These are phyloP conservation scores for Anagyrus pseudococci DNA, from an alignment of 2,888 invertebrate genomes.

Conservation along the genomic window DNA sequence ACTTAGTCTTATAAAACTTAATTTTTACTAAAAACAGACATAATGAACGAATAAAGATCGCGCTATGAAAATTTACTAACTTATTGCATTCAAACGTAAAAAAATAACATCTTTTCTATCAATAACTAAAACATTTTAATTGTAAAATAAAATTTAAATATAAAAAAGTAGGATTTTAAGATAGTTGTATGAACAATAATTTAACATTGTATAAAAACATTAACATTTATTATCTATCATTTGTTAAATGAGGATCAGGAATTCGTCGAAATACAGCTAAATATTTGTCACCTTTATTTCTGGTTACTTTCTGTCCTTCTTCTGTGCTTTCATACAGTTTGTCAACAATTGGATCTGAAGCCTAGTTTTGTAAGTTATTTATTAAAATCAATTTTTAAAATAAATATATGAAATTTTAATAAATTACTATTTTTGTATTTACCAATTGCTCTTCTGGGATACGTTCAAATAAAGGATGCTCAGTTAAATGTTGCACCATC, in stretches of 20 bases:
- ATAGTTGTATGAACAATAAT: not conserved
- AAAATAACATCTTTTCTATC: no score
- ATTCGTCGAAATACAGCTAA: slow-evolving; percentile 86
- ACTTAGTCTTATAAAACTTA: no score
- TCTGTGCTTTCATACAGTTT: slow-evolving; percentile 93
- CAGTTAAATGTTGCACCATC: slow-evolving; percentile 92
- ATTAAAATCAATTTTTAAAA: slow-evolving; percentile 24
- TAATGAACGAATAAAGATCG: no score
- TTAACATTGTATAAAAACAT: slow-evolving; percentile 19
- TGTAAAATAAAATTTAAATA: no score
- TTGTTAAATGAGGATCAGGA: slow-evolving; percentile 60
- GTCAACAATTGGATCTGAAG: slow-evolving; percentile 83
- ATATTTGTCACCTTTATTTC: slow-evolving; percentile 94
- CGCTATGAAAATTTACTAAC: no score
- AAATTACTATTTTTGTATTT: slow-evolving; percentile 48
- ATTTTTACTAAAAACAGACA: no score
- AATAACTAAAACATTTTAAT: no score
- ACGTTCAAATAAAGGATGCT: slow-evolving; percentile 88
- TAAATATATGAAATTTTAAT: slow-evolving; percentile 13
- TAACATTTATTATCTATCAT: slow-evolving; percentile 36
- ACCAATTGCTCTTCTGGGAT: slow-evolving; percentile 80
- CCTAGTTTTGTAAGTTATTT: slow-evolving; percentile 61
- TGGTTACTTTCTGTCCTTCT: slow-evolving; percentile 96
- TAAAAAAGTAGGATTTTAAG: not conserved
- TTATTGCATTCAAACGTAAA: no score